Conservation (phyloP, 2,888 invertebrate genomes). For the Lithosia quadra region DNA sequence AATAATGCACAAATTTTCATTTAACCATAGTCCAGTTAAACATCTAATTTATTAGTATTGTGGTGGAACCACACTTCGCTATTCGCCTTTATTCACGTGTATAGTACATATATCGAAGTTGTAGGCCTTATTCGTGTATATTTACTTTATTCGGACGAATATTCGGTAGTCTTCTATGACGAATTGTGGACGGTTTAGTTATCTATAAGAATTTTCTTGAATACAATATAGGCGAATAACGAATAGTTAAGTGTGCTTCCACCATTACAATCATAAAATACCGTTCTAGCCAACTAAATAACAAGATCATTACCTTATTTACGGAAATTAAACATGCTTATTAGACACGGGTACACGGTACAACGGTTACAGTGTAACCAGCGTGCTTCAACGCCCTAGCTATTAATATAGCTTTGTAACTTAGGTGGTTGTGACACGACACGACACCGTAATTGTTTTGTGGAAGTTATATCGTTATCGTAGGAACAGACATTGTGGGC, state of each 20-base stretch:
- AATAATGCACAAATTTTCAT: no score
- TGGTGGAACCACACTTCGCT: no score
- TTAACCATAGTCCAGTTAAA: neutral
- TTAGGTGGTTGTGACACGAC: slow-evolving; percentile 33
- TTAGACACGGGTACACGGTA: neutral
- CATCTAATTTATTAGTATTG: neutral
- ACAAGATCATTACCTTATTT: neutral
- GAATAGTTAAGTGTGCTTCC: no score
- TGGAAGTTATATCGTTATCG: slow-evolving; percentile 42
- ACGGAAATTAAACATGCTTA: neutral
- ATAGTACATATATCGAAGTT: no score
- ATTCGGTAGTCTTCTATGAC: no score
- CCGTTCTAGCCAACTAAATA: neutral
- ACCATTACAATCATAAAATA: neutral
- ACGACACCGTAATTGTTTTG: slow-evolving; percentile 46
- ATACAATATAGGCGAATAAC: no score
- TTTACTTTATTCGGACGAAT: no score
- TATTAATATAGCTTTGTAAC: slow-evolving; percentile 41
- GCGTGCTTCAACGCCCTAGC: neutral
- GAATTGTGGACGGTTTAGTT: no score
- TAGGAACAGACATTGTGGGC: slow-evolving; percentile 43
- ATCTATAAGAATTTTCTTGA: no score
- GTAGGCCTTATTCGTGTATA: no score
- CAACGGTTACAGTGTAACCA: neutral
- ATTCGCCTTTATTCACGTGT: no score